phyloP scores from a whole-genome alignment of 2,888 invertebrate genomes.

The Crepidodera aurea region DNA sequence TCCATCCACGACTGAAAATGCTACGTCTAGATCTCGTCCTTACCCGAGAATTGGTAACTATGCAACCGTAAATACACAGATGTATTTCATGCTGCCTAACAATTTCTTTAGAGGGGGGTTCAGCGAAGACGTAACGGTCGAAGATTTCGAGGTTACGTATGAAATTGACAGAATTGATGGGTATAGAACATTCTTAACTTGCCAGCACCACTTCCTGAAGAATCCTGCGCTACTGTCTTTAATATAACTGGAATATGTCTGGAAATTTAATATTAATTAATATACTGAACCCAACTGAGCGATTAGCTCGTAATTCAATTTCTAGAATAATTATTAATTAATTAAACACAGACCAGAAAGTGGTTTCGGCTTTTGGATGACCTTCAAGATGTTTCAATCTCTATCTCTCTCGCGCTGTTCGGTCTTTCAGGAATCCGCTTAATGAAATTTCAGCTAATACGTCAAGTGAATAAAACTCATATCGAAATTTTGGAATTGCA shows the following conservation, averaged over 20 bases:
- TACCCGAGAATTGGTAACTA: too few species aligned
- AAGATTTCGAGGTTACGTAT: too few species aligned
- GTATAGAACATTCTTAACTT: too few species aligned
- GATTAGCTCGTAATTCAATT: conserved; percentile 45
- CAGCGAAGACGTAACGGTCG: too few species aligned
- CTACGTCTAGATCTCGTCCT: too few species aligned
- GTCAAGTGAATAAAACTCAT: conserved; percentile 24
- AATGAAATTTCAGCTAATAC: conserved; percentile 35
- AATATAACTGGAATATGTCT: conserved; percentile 26
- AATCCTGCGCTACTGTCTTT: conserved; percentile 6
- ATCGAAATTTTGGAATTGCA: conserved; percentile 21
- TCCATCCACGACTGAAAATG: too few species aligned
- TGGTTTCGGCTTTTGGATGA: conserved; percentile 35
- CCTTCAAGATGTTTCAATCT: conserved; percentile 32
- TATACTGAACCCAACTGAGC: conserved; percentile 37
- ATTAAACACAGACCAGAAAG: conserved; percentile 30
- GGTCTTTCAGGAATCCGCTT: conserved; percentile 31
- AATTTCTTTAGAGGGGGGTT: too few species aligned
- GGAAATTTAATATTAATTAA: conserved; percentile 39
- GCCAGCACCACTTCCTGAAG: too few species aligned
- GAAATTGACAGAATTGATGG: too few species aligned
- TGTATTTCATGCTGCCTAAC: too few species aligned
- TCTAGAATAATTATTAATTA: conserved; percentile 37
- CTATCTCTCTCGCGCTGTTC: not conserved
- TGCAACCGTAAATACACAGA: too few species aligned